Evolutionary conservation across 1,140 invertebrate genomes (phyloP).

Genomic region (Sogatella furcifera): DNA sequence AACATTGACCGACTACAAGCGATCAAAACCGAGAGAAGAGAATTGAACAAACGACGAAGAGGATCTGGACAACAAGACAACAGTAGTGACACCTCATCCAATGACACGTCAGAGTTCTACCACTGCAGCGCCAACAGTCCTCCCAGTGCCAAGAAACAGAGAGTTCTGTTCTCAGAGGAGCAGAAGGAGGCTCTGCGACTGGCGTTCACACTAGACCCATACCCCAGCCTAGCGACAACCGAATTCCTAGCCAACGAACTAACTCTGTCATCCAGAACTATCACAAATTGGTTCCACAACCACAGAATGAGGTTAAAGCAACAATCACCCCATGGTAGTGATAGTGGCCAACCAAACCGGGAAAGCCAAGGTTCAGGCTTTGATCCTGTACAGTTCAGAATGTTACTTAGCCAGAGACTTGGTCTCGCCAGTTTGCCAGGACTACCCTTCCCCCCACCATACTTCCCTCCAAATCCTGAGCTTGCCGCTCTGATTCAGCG

Average conservation of each 20-base stretch:
- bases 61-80: conserved; percentile 46
- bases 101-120: conserved; percentile 81
- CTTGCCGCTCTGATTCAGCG: conserved; percentile 57
- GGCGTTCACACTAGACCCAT: conserved; percentile 90
- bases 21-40: conserved; percentile 77
- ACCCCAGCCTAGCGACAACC: conserved; percentile 90
- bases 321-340: conserved; percentile 58
- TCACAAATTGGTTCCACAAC: conserved; percentile 99
- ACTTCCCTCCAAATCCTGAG: conserved; percentile 59
- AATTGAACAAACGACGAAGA: conserved; percentile 76
- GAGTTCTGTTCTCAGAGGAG: conserved; percentile 84
- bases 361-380: conserved; percentile 38
- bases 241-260: conserved; percentile 89
- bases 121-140: conserved; percentile 53
- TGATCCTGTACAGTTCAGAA: conserved; percentile 81
- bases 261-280: conserved; percentile 85
- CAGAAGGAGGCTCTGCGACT: conserved; percentile 92
- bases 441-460: conserved; percentile 59
- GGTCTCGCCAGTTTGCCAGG: conserved; percentile 40
- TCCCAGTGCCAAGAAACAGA: conserved; percentile 76
- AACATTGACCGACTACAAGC: conserved; percentile 83
- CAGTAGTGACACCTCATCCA: conserved; percentile 74
- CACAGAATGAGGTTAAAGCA: conserved; percentile 97
- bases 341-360: conserved; percentile 32
- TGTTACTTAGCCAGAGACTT: conserved; percentile 76